Evolutionary conservation across 2,888 invertebrate genomes (phyloP).

Genomic region (Drosophila paucipuncta): DNA sequence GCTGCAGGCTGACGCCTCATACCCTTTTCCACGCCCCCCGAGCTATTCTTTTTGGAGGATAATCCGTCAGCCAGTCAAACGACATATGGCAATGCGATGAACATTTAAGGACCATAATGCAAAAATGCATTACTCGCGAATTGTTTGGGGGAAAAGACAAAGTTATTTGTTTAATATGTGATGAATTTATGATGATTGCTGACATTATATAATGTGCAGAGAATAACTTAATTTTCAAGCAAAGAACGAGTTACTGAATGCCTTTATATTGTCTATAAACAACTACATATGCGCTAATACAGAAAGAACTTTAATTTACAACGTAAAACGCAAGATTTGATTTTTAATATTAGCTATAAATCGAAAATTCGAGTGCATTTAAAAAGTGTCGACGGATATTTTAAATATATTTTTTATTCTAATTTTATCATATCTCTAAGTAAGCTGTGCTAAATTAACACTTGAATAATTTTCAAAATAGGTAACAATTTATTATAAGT

Average conservation of each 20-base stretch:
- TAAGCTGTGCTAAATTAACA: background rate
- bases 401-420: background rate
- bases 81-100: conserved; percentile 44
- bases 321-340: background rate
- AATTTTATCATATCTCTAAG: background rate
- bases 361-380: background rate
- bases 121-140: conserved; percentile 49
- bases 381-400: background rate
- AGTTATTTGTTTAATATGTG: background rate
- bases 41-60: conserved; percentile 27
- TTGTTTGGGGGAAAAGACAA: background rate
- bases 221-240: background rate
- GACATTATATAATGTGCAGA: background rate
- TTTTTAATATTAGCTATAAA: background rate
- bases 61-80: conserved; percentile 53
- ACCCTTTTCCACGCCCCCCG: background rate
- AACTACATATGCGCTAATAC: background rate
- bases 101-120: conserved; percentile 54
- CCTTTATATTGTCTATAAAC: background rate
- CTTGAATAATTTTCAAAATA: background rate
- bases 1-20: background rate
- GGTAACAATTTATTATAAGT: background rate
- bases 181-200: background rate
- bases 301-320: background rate
- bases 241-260: background rate